Evolutionary conservation across 23 tunicate species (phyloP).

Genomic region (Oikopleura vanhoeffeni): DNA sequence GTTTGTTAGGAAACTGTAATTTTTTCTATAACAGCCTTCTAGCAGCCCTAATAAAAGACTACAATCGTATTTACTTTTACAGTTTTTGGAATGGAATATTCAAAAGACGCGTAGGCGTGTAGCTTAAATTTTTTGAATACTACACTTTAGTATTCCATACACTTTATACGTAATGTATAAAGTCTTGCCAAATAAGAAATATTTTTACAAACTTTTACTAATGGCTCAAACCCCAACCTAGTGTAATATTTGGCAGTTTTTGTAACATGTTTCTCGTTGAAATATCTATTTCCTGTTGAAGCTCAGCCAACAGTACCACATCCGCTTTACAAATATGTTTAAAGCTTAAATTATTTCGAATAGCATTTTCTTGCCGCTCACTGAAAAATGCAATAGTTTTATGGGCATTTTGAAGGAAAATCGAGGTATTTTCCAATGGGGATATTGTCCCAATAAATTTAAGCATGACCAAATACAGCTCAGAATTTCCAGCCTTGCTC

Average conservation of each 20-base stretch:
- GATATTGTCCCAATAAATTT: neutral
- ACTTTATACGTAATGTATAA: too few relatives aligned
- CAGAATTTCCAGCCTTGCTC: neutral
- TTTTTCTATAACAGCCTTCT: too few relatives aligned
- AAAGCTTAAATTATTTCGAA: neutral
- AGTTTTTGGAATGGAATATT: too few relatives aligned
- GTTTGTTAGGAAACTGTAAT: too few relatives aligned
- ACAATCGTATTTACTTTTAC: too few relatives aligned
- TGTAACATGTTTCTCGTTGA: neutral
- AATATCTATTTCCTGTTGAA: neutral
- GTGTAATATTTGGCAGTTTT: neutral
- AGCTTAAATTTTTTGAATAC: too few relatives aligned
- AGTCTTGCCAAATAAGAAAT: too few relatives aligned
- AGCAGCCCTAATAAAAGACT: too few relatives aligned
- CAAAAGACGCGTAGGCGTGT: too few relatives aligned
- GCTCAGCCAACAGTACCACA: neutral
- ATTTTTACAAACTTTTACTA: too few relatives aligned
- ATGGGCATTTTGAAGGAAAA: neutral
- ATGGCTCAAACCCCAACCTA: neutral
- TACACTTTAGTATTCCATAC: too few relatives aligned
- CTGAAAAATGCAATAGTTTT: neutral
- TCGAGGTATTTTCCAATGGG: neutral
- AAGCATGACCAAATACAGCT: slow-evolving; percentile 1
- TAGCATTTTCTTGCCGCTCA: neutral
- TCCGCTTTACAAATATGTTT: neutral